phyloP scores from a whole-genome alignment of 2,797 vertebrate species.

The Menidia menidia region DNA sequence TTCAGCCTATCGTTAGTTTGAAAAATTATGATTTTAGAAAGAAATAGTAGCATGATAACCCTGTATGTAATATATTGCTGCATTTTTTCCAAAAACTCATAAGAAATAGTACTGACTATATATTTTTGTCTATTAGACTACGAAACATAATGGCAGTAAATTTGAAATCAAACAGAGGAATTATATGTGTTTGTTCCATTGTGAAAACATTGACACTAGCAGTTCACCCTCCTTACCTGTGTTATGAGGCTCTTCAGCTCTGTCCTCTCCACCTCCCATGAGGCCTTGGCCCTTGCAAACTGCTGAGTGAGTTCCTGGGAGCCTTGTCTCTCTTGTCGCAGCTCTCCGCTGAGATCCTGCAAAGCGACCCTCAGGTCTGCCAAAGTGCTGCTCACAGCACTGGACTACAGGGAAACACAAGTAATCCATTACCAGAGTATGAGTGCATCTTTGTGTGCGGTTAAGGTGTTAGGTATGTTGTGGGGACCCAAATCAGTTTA shows the following conservation, averaged over 20 bases:
- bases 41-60: too few relatives aligned
- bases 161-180: too few relatives aligned
- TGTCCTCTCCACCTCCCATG: conserved; percentile 94
- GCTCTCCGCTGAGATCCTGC: conserved; percentile 92
- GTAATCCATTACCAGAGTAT: neutral
- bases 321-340: conserved; percentile 90
- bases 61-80: too few relatives aligned
- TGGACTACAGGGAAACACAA: conserved; percentile 78
- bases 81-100: too few relatives aligned
- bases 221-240: conserved; percentile 80
- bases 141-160: too few relatives aligned
- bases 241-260: conserved; percentile 90
- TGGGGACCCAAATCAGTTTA: conserved; percentile 1
- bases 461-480: neutral
- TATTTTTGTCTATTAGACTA: too few relatives aligned
- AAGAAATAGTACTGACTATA: too few relatives aligned
- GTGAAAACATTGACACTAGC: neutral
- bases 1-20: neutral
- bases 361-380: conserved; percentile 92
- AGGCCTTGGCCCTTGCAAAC: conserved; percentile 96
- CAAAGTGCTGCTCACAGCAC: conserved; percentile 89
- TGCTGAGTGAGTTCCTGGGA: conserved; percentile 96
- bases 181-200: too few relatives aligned
- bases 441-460: neutral
- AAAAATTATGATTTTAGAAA: neutral